Evolutionary conservation across 2,888 invertebrate genomes (phyloP).

Genomic region (Lumbricus terrestris): DNA sequence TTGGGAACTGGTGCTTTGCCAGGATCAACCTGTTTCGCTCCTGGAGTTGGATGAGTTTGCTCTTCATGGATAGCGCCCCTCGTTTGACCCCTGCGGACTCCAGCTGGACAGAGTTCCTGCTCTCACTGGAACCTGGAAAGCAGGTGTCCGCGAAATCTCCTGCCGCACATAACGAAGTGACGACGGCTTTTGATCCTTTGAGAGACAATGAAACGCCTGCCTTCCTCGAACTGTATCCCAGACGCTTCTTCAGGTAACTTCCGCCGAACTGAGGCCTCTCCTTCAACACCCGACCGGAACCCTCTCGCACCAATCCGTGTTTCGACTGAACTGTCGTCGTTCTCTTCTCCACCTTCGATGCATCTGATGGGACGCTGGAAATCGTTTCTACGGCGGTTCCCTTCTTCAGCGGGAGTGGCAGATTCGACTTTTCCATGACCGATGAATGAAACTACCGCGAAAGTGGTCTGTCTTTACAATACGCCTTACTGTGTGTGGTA

Average conservation of each 20-base stretch:
- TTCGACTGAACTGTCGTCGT: not conserved
- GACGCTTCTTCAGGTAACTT: not conserved
- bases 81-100: not conserved
- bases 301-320: not conserved
- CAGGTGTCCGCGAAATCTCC: not conserved
- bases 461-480: not conserved
- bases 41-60: not conserved
- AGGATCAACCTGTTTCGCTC: not conserved
- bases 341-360: not conserved
- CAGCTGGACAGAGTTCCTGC: not conserved
- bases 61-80: not conserved
- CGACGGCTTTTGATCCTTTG: not conserved
- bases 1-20: not conserved
- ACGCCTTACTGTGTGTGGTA: too few species aligned
- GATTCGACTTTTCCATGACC: constrained; percentile 4
- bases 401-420: not conserved
- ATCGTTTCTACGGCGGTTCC: not conserved
- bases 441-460: not conserved
- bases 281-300: not conserved
- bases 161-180: not conserved
- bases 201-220: not conserved
- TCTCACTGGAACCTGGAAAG: not conserved
- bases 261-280: not conserved
- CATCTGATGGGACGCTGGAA: not conserved
- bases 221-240: not conserved